Percentiles rank a stretch among this genome's conserved stretches.
phyloP scores from a whole-genome alignment of 2,888 invertebrate species.

The Arenicola marina region DNA sequence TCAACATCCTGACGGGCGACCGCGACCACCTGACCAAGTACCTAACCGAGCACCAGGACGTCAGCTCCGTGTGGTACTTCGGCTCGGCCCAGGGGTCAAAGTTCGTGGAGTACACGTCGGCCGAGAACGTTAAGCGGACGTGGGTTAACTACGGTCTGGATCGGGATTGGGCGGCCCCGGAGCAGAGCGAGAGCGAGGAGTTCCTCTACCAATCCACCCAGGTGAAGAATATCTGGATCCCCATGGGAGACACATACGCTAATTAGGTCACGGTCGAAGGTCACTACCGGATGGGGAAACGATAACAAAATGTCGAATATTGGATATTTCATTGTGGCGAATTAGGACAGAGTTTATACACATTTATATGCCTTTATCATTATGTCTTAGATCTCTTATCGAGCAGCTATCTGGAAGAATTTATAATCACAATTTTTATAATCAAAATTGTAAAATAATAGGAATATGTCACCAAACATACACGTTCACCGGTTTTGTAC shows the following conservation, averaged over 20 bases:
- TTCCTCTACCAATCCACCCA: constrained; percentile 60
- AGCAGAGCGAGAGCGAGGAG: constrained; percentile 58
- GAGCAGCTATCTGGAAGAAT: too few species aligned
- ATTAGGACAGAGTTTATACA: too few species aligned
- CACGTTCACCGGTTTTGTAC: too few species aligned
- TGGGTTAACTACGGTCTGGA: constrained; percentile 60
- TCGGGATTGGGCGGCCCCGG: constrained; percentile 53
- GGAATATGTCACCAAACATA: too few species aligned
- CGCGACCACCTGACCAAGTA: constrained; percentile 57
- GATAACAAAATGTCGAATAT: too few species aligned
- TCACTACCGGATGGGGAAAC: too few species aligned
- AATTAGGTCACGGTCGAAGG: too few species aligned
- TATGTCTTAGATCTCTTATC: too few species aligned
- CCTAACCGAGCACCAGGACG: constrained; percentile 60
- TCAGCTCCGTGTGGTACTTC: constrained; percentile 61
- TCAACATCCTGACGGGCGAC: constrained; percentile 62
- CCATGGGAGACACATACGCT: constrained; percentile 63
- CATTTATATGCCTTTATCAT: too few species aligned
- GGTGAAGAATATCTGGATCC: constrained; percentile 62
- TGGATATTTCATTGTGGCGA: too few species aligned
- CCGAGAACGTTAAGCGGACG: constrained; percentile 60
- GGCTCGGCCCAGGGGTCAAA: constrained; percentile 56
- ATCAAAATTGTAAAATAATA: too few species aligned
- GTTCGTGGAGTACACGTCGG: constrained; percentile 60
- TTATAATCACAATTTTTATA: too few species aligned